These are phyloP conservation scores for Drosophila bipectinata DNA, from an alignment of 1,140 invertebrate genomes.

Conservation along the genomic window DNA sequence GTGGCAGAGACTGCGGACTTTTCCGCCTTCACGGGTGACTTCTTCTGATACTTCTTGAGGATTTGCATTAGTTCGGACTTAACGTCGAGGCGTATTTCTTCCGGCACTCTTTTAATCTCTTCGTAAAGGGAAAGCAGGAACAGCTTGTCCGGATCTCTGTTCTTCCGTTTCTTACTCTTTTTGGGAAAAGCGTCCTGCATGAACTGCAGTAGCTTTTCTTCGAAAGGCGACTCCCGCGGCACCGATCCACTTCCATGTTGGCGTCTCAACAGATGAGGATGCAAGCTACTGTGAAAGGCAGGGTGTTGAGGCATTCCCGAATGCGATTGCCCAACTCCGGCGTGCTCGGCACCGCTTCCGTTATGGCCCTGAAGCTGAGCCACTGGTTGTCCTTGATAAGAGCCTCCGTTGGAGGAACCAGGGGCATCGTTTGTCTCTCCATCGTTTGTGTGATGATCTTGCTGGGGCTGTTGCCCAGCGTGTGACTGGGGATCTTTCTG, in stretches of 20 bases:
- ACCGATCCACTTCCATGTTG: constrained; percentile 53
- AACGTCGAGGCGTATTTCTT: constrained; percentile 76
- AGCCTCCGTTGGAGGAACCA: constrained; percentile 74
- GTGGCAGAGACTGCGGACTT: constrained; percentile 60
- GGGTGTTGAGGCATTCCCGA: constrained; percentile 70
- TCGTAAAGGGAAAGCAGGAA: constrained; percentile 77
- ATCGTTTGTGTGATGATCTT: constrained; percentile 79
- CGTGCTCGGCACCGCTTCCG: constrained; percentile 60
- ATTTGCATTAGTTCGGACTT: constrained; percentile 81
- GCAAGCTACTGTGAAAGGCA: constrained; percentile 72
- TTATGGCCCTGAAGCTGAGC: constrained; percentile 69
- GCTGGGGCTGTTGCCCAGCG: constrained; percentile 59
- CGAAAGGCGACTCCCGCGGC: constrained; percentile 70
- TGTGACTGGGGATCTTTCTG: constrained; percentile 67
- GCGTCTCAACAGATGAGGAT: constrained; percentile 74
- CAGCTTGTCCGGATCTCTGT: constrained; percentile 76
- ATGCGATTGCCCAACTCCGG: constrained; percentile 57
- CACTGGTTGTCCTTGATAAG: constrained; percentile 69
- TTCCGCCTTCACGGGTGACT: constrained; percentile 71
- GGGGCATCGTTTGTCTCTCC: constrained; percentile 77
- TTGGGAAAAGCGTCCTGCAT: constrained; percentile 83
- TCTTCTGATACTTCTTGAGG: constrained; percentile 81
- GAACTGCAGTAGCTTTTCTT: constrained; percentile 78
- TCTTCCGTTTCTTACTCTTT: constrained; percentile 79
- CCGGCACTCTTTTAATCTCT: constrained; percentile 78